These are phyloP conservation scores for Lumbricus terrestris DNA, from an alignment of 2,888 invertebrate species.

Conservation along the genomic window DNA sequence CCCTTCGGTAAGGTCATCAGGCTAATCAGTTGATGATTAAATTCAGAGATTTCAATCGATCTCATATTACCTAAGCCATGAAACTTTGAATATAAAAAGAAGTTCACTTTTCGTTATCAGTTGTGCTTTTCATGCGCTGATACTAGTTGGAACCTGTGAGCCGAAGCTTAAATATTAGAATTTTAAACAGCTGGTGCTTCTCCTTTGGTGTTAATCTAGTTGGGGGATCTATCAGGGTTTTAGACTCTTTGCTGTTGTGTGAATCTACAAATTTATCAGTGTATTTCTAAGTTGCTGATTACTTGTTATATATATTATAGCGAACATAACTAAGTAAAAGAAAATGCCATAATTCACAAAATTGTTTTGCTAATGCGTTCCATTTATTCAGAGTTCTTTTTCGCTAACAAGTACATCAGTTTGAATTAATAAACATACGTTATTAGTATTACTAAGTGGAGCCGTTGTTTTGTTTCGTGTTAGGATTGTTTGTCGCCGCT, in stretches of 20 bases:
- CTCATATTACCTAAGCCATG: background rate
- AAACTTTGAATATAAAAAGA: background rate
- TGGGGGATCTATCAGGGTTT: no score
- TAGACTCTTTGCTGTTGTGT: no score
- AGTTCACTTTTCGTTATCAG: background rate
- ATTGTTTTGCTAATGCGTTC: no score
- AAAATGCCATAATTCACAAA: background rate
- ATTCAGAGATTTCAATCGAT: background rate
- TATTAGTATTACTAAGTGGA: background rate
- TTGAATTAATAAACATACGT: no score
- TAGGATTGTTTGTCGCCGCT: conserved; percentile 90
- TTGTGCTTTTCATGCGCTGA: background rate
- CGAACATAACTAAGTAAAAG: background rate
- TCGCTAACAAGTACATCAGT: no score
- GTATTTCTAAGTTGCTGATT: background rate
- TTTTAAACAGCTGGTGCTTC: no score
- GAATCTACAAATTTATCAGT: no score
- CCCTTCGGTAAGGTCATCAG: conserved; percentile 72
- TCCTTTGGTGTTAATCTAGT: no score
- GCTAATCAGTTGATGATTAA: background rate
- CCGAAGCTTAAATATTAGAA: background rate
- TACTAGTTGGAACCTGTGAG: background rate
- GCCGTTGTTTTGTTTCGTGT: conserved; percentile 17
- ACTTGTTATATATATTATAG: background rate
- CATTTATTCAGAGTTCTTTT: no score